phyloP scores from a whole-genome alignment of 2,113 vertebrate genomes.

The Ahaetulla prasina region DNA sequence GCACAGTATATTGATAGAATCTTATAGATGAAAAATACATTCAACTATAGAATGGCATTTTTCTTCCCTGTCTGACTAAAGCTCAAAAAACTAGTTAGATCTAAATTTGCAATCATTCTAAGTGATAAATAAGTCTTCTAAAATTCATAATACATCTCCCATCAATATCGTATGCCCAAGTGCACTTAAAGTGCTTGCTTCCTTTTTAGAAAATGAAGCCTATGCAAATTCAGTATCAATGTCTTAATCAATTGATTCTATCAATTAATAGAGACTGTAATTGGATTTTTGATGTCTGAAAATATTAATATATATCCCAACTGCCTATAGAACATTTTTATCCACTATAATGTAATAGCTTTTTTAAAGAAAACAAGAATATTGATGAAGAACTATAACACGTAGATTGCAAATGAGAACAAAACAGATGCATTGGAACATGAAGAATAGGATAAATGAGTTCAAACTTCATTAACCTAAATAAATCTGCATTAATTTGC shows the following conservation, averaged over 20 bases:
- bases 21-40: slow-evolving; percentile 32
- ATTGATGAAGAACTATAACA: neutral
- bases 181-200: slow-evolving; percentile 36
- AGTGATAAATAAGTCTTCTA: slow-evolving; percentile 50
- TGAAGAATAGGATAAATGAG: neutral
- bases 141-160: slow-evolving; percentile 41
- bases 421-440: neutral
- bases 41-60: slow-evolving; percentile 31
- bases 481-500: neutral
- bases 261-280: neutral
- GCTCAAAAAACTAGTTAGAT: slow-evolving; percentile 50
- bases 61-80: slow-evolving; percentile 9
- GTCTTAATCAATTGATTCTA: neutral
- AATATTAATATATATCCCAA: neutral
- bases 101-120: slow-evolving; percentile 53
- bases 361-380: slow-evolving; percentile 18
- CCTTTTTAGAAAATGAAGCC: slow-evolving; percentile 38
- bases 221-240: slow-evolving; percentile 36
- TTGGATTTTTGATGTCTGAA: neutral
- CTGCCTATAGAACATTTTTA: neutral
- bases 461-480: neutral
- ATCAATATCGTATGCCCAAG: slow-evolving; percentile 48
- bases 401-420: neutral
- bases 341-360: neutral
- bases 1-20: slow-evolving; percentile 38